A percentile compares a stretch with the other conserved stretches of the same genome.
These are phyloP conservation scores for Corbicula japonica DNA, from an alignment of 2,888 invertebrate genomes.

Conservation along the genomic window DNA sequence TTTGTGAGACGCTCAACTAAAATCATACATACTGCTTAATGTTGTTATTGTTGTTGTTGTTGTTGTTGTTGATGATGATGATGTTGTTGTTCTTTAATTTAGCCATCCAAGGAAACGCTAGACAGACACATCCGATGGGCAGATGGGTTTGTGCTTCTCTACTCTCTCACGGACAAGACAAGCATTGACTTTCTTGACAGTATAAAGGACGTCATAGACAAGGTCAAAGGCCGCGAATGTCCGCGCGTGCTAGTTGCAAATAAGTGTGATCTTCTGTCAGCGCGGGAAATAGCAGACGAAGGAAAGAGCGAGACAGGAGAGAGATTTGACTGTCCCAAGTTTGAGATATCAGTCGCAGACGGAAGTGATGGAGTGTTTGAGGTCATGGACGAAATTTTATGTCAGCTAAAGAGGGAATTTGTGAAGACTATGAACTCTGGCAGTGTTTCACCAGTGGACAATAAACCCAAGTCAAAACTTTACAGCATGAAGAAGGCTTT, in stretches of 20 bases:
- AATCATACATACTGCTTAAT: too few relatives aligned
- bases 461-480: slow-evolving; percentile 76
- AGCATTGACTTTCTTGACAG: slow-evolving; percentile 94
- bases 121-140: slow-evolving; percentile 92
- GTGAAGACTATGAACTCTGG: slow-evolving; percentile 72
- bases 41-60: too few relatives aligned
- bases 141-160: slow-evolving; percentile 95
- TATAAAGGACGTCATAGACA: slow-evolving; percentile 86
- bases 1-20: too few relatives aligned
- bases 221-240: slow-evolving; percentile 70
- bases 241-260: slow-evolving; percentile 81
- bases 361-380: slow-evolving; percentile 78
- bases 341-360: slow-evolving; percentile 83
- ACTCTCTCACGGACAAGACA: slow-evolving; percentile 95
- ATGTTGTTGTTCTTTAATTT: slow-evolving; percentile 25
- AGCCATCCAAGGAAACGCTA: slow-evolving; percentile 73
- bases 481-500: slow-evolving; percentile 83
- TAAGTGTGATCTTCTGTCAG: slow-evolving; percentile 80
- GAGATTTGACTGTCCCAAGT: slow-evolving; percentile 80
- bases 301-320: slow-evolving; percentile 73
- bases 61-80: too few relatives aligned
- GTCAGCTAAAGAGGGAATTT: slow-evolving; percentile 80
- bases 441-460: slow-evolving; percentile 63
- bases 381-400: slow-evolving; percentile 81
- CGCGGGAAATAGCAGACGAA: slow-evolving; percentile 77